Conservation (phyloP, 2,113 vertebrate genomes). For the Elgaria multicarinata region DNA sequence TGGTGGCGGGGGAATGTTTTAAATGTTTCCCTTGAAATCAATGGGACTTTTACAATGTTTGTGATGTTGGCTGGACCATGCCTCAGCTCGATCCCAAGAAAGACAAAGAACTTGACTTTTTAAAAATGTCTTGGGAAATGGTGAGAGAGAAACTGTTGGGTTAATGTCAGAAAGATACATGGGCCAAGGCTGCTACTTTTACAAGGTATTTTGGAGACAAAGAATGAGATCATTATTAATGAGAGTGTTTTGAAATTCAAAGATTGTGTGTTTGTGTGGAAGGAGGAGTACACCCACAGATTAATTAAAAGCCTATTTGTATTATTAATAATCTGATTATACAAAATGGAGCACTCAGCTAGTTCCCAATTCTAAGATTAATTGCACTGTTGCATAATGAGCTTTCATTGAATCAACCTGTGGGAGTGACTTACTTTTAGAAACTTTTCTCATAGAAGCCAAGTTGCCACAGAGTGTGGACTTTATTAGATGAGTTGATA, state of each 20-base stretch:
- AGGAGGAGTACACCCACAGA: conserved; percentile 29
- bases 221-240: conserved; percentile 19
- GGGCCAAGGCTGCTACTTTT: conserved; percentile 4
- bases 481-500: neutral
- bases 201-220: neutral
- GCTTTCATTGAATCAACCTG: conserved; percentile 42
- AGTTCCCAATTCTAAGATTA: conserved; percentile 58
- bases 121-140: neutral
- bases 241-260: conserved; percentile 46
- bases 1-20: neutral
- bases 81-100: neutral
- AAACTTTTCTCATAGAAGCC: conserved; percentile 40
- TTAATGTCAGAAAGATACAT: neutral
- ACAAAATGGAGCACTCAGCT: conserved; percentile 53
- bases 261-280: conserved; percentile 29
- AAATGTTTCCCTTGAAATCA: neutral
- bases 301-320: conserved; percentile 61
- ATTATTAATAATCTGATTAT: conserved; percentile 69
- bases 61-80: neutral
- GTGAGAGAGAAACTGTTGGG: neutral
- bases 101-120: neutral
- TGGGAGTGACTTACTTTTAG: conserved; percentile 34
- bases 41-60: neutral
- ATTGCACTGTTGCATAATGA: conserved; percentile 57
- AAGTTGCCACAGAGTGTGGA: neutral